Base-by-base conservation (phyloP, 2,797 vertebrate species). In the Protonibea diacanthus region DNA sequence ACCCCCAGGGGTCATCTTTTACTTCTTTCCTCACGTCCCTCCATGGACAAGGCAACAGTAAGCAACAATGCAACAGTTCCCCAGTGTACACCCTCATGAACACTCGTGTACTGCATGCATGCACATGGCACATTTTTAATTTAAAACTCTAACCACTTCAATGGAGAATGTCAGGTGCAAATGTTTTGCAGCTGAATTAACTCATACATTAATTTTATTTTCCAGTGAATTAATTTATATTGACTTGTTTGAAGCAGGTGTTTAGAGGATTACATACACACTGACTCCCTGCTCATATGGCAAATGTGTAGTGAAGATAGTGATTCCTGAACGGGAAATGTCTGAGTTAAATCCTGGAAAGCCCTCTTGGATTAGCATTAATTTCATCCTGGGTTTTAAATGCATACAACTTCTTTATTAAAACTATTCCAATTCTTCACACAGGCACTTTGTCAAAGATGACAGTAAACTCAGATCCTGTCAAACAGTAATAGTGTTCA, bases 1-100 rank as follows among this genome's bases (percentile, higher is more conserved):
- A 80, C 80, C 71, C 81, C 59, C 60, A 67, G 62, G 66, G 68
- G 60, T 74, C 76, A 58, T 76, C 47, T 70, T 27, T 76, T 71
- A 71, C 10, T 33, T 52, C 6, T 72, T 72, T 59, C 53, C 25
- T 65, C 12, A 5, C 14, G n/a, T 78, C 65, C 38, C 38, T 29
- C 23, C 33, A 80, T 12, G 58, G 38, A 67, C 76, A 62, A 45
- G 27, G 21, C 52, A 56, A 59, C 27, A 11, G 27, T 21, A 6
- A 56, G 27, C 17, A 48, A 63, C 14, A 51, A 13, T 58, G 27
- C 17, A 48, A 66, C 14, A 49, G 17, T 57, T 23, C 42, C 60
- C 55, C 18, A 27, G n/a, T 29, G 59, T 47, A 15, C 58, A 44
- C 29, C 15, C 57, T 51, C 1, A 47, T 7, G 33, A 42, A 40